A percentile compares a stretch with the other conserved stretches of the same genome.
Conservation (phyloP, 1,140 invertebrate species). For the Drosophila orena region DNA sequence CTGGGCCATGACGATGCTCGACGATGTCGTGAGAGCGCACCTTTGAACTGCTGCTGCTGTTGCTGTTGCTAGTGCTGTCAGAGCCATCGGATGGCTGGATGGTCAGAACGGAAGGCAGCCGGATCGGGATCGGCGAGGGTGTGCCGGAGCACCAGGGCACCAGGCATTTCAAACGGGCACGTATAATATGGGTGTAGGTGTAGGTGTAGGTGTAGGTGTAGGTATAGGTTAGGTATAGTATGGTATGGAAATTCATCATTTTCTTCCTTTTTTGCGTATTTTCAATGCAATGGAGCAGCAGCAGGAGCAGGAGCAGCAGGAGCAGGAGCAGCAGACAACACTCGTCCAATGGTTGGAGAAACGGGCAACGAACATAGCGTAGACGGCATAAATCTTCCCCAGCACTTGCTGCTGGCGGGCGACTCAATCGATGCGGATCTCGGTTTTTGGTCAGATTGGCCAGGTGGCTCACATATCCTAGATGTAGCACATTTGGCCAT, state of each 20-base stretch:
- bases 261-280: constrained; percentile 53
- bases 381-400: constrained; percentile 73
- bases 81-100: constrained; percentile 59
- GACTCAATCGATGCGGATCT: constrained; percentile 40
- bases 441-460: constrained; percentile 2
- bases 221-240: constrained; percentile 35
- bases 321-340: constrained; percentile 17
- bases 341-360: constrained; percentile 36
- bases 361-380: constrained; percentile 15
- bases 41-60: constrained; percentile 37
- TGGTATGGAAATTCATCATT: constrained; percentile 82
- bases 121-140: constrained; percentile 12
- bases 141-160: constrained; percentile 23
- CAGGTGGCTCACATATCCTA: too few species aligned
- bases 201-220: background rate
- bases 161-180: constrained; percentile 19
- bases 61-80: constrained; percentile 55
- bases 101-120: constrained; percentile 41
- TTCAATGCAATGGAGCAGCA: constrained; percentile 28
- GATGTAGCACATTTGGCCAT: background rate
- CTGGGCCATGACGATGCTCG: constrained; percentile 67
- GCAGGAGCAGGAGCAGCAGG: too few species aligned
- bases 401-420: constrained; percentile 29
- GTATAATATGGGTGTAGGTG: constrained; percentile 40
- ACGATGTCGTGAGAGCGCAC: constrained; percentile 25